A percentile compares a stretch with the other conserved stretches of the same genome.
Evolutionary conservation across 2,888 invertebrate species (phyloP).

Genomic region (Chalcis sispes): DNA sequence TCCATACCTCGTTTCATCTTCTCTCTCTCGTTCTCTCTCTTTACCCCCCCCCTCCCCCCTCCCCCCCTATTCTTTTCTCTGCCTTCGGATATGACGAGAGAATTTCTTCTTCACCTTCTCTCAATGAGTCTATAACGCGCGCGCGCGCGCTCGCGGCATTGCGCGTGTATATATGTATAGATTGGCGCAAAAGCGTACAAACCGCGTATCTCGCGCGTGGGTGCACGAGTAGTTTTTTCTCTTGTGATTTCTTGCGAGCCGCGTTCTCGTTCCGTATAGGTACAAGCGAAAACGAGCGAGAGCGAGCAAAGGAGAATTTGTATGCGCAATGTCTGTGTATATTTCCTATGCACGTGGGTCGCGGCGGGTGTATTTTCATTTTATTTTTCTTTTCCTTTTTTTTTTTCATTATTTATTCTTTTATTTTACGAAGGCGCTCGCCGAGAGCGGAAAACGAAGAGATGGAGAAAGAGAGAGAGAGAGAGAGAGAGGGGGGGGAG

Average conservation of each 20-base stretch:
- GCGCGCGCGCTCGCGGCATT: background rate
- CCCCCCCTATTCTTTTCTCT: no score
- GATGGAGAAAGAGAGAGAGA: no score
- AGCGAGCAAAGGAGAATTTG: no score
- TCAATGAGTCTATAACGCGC: background rate
- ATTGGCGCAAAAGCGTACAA: background rate
- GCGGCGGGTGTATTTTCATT: no score
- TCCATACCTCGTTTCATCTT: conserved; percentile 42
- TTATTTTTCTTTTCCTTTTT: no score
- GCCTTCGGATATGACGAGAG: no score
- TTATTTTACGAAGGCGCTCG: conserved; percentile 26
- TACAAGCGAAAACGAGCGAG: no score
- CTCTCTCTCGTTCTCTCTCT: conserved; percentile 38
- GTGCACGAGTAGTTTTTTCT: background rate
- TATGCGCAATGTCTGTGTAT: background rate
- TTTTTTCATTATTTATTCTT: conserved; percentile 28
- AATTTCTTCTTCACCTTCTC: no score
- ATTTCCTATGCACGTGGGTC: conserved; percentile 29
- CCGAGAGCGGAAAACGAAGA: no score
- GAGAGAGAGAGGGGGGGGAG: background rate
- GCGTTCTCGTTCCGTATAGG: background rate
- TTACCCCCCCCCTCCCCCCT: background rate
- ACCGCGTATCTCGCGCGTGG: conserved; percentile 29
- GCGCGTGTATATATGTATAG: conserved; percentile 19
- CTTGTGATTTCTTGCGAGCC: conserved; percentile 10